These are phyloP conservation scores for Drosophila tanythrix DNA, from an alignment of 2,888 invertebrate species.

Conservation along the genomic window DNA sequence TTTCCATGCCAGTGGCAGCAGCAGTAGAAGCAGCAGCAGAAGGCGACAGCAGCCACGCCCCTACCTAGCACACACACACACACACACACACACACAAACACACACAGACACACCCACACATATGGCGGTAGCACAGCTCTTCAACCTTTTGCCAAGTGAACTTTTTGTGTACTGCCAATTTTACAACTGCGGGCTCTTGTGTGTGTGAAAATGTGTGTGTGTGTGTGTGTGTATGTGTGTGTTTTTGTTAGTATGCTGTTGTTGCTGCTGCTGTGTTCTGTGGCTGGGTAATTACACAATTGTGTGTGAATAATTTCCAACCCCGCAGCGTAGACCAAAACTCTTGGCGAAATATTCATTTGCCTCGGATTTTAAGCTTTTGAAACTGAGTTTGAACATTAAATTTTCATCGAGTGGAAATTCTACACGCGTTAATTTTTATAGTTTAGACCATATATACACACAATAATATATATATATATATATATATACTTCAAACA, in stretches of 20 bases:
- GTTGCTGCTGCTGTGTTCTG: conserved; percentile 46
- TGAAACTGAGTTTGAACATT: conserved; percentile 23
- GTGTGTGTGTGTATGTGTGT: conserved; percentile 18
- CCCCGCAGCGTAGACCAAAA: conserved; percentile 44
- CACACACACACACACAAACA: conserved; percentile 13
- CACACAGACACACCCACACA: conserved; percentile 5
- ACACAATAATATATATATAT: background rate
- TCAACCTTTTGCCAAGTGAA: conserved; percentile 64
- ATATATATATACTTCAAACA: background rate
- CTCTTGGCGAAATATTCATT: conserved; percentile 26
- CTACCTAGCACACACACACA: conserved; percentile 25
- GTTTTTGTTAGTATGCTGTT: conserved; percentile 19
- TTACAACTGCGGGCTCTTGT: conserved; percentile 18
- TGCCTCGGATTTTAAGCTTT: conserved; percentile 20
- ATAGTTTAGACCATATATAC: conserved; percentile 2
- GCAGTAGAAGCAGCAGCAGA: conserved; percentile 36
- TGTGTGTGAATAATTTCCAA: conserved; percentile 81
- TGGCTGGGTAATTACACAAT: conserved; percentile 79
- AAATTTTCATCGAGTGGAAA: conserved; percentile 10
- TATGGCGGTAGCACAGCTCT: conserved; percentile 31
- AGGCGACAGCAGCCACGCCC: conserved; percentile 55
- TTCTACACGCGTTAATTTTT: background rate
- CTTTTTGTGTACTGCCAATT: conserved; percentile 62
- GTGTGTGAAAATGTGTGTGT: conserved; percentile 2
- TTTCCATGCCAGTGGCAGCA: conserved; percentile 79